Evolutionary conservation across 2,113 vertebrate genomes (phyloP).

Genomic region (Nannospalax galili): DNA sequence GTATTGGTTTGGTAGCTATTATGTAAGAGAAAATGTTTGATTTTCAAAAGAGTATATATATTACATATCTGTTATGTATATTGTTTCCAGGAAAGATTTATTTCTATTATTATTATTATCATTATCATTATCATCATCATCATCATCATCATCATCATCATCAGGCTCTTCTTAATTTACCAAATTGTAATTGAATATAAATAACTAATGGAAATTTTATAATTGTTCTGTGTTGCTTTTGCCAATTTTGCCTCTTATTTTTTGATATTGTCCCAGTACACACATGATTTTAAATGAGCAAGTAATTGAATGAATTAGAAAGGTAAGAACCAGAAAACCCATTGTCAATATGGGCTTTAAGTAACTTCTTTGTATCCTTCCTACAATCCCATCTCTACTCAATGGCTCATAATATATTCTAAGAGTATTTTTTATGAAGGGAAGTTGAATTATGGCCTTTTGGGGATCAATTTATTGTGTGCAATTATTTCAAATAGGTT

Average conservation of each 20-base stretch:
- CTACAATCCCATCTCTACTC: background rate
- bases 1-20: conserved; percentile 27
- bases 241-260: conserved; percentile 18
- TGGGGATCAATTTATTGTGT: background rate
- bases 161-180: conserved; percentile 29
- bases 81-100: background rate
- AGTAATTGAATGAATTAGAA: background rate
- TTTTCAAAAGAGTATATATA: background rate
- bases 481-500: conserved; percentile 31
- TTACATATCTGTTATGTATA: background rate
- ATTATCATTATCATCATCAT: no score
- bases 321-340: background rate
- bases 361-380: background rate
- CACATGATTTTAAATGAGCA: conserved; percentile 31
- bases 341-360: background rate
- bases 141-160: no score
- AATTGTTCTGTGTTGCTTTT: conserved; percentile 46
- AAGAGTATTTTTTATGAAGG: background rate
- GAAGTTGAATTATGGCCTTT: background rate
- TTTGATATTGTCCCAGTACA: conserved; percentile 3
- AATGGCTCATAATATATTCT: background rate
- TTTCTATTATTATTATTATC: background rate
- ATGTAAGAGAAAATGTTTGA: background rate
- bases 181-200: background rate
- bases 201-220: conserved; percentile 4